Evolutionary conservation across 2,888 invertebrate genomes (phyloP).

Genomic region (Tromatobia lineatoria): DNA sequence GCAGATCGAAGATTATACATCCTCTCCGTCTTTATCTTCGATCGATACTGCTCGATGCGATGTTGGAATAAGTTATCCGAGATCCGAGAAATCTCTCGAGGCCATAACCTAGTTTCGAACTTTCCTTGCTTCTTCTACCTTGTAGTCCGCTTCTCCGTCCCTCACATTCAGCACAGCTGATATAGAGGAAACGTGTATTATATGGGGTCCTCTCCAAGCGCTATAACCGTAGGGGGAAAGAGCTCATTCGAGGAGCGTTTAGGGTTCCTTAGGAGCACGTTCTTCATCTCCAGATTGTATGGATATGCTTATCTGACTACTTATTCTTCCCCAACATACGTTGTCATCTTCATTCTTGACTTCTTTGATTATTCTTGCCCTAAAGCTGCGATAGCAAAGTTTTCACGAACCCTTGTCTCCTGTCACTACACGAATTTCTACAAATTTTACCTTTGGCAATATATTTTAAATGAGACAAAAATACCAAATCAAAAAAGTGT

Average conservation of each 20-base stretch:
- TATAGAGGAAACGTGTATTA: constrained; percentile 33
- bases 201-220: neutral
- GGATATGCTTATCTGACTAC: constrained; percentile 3
- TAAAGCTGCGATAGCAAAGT: neutral
- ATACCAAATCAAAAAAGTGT: neutral
- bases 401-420: neutral
- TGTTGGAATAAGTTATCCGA: constrained; percentile 33
- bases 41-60: constrained; percentile 9
- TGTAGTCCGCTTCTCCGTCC: constrained; percentile 1
- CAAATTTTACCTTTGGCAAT: no score
- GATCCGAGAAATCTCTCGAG: constrained; percentile 40
- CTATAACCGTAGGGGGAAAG: neutral
- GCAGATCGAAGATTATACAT: constrained; percentile 13
- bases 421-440: no score
- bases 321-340: neutral
- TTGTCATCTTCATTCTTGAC: neutral
- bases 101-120: constrained; percentile 51
- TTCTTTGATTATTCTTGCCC: neutral
- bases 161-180: constrained; percentile 15
- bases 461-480: neutral
- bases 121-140: constrained; percentile 12
- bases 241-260: constrained; percentile 13
- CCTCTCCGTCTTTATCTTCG: neutral
- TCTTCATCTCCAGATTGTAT: constrained; percentile 6
- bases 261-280: neutral